Base-by-base conservation (phyloP, 2,888 invertebrate genomes). In the Syrista parreyssii region DNA sequence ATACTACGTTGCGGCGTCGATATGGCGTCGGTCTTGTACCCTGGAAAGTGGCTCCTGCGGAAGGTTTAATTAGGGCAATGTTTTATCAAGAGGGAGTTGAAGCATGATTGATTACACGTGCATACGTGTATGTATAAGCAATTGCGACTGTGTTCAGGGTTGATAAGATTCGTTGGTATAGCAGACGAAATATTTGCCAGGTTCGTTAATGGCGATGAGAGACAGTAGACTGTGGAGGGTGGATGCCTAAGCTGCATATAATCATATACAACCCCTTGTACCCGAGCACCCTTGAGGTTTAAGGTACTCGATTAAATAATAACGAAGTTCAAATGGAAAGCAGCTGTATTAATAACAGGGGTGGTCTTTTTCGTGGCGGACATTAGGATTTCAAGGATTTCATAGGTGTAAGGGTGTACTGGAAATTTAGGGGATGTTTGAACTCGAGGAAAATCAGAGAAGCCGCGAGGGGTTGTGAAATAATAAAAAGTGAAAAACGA, bases 81-180 rank as follows among this genome's bases (percentile, higher is more conserved):
- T 82, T 83, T 83, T 82, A 81, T 85, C 82, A 79, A 82, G 81
- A 79, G 81, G 77, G 74, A 78, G 74, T 75, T 80, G 81, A 80
- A 79, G 74, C 81, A 83, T 85, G 86, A 87, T 87, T 84, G 82
- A 87, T 86, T 79, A 71, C 31, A 71, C 31, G 3, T 32, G 30
- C 71, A 32, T 15, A 71, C 71, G 32, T 15, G 4, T 71, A 71
- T 9, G 12, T 15, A 30, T 55, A 30, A 11, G 40, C 40, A 55
- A 15, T 55, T 55, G 40, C 40, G 23, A 55, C 23, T 55, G 40
- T 55, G 71, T 71, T 32, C 31, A 12, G 15, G 12, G 31, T 15
- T 32, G 71, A 71, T 71, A 71, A 71, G 71, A 71, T 31, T 69
- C 31, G 69, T 12, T 31, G 69, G 12, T 69, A 15, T 32, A 11